Base-by-base conservation (phyloP, 2,888 invertebrate genomes). In the Biston stratarius region DNA sequence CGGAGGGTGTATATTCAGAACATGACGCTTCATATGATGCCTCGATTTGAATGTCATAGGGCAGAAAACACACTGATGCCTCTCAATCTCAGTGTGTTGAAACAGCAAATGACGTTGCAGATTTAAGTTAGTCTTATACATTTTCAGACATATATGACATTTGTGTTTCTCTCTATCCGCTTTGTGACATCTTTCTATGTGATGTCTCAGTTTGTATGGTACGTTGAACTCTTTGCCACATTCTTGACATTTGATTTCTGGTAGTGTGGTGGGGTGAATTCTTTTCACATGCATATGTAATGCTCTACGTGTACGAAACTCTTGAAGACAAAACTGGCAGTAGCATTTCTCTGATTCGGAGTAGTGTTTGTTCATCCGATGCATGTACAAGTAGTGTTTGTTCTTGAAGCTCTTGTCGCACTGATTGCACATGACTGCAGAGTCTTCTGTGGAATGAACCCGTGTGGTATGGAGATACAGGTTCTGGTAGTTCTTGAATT, bases 311-410 rank as follows among this genome's bases (percentile, higher is more conserved):
- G 93, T 94, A 0, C 92, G 73, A 44, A 92, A 94, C 61, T 92
- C 92, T 72, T 93, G 93, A 0, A 92, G 77, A 45, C 93, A 94
- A 64, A 89, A 90, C 55, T 94, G 91, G 48, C 93, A 94, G 69
- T 84, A 91, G 53, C 92, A 90, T 42, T 92, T 91, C 72, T 92
- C 92, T 0, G 84, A 74, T 14, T 93, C 92, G 0, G 93, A 92
- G n/a, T 93, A 93, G 64, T 94, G 93, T 9, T 92, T 92, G 45
- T 94, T 94, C 93, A 93, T 94, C 1, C 92, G 70, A 67, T 94
- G 93, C 93, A 94, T 94, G 76, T 94, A 94, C 0, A 94, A 42
- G 63, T 94, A 94, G 69, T 94, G 93, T 68, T 94, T 94, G 47
- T 94, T 93, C 57, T 94, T 94, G 68, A 93, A 94, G 0, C 90